Evolutionary conservation across 2,113 vertebrate species (phyloP).

Genomic region (Gallinago media): DNA sequence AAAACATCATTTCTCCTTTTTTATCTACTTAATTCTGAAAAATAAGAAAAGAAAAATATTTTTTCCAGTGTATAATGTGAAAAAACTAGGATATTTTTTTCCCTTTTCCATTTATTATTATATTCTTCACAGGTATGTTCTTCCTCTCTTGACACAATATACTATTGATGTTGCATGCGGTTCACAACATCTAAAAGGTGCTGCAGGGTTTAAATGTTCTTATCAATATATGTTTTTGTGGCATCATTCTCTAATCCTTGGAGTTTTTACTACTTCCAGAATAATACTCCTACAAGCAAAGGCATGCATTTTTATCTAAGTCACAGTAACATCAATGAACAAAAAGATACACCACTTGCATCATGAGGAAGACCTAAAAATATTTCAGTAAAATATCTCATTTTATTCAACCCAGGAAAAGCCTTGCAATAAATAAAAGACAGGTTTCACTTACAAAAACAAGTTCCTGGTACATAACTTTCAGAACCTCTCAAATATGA

Average conservation of each 20-base stretch:
- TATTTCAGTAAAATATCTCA: neutral
- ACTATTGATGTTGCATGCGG: neutral
- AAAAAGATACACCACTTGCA: neutral
- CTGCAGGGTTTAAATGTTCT: neutral
- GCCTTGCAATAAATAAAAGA: neutral
- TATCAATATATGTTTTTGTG: neutral
- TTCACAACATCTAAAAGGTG: neutral
- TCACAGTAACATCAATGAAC: neutral
- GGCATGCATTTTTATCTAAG: neutral
- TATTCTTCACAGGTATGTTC: neutral
- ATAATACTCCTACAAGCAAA: neutral
- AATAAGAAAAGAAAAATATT: neutral
- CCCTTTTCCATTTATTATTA: slow-evolving; percentile 46
- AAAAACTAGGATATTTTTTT: slow-evolving; percentile 22
- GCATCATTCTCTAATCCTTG: neutral
- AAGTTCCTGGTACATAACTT: neutral
- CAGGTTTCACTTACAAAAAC: neutral
- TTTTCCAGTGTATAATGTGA: neutral
- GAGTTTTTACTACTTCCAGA: neutral
- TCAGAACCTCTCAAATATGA: neutral
- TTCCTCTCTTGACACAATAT: neutral
- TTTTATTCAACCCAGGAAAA: neutral
- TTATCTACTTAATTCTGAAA: slow-evolving; percentile 47
- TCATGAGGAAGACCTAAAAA: neutral
- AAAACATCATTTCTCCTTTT: slow-evolving; percentile 30